Base-by-base conservation (phyloP, 2,797 vertebrate genomes). In the Valencia hispanica region DNA sequence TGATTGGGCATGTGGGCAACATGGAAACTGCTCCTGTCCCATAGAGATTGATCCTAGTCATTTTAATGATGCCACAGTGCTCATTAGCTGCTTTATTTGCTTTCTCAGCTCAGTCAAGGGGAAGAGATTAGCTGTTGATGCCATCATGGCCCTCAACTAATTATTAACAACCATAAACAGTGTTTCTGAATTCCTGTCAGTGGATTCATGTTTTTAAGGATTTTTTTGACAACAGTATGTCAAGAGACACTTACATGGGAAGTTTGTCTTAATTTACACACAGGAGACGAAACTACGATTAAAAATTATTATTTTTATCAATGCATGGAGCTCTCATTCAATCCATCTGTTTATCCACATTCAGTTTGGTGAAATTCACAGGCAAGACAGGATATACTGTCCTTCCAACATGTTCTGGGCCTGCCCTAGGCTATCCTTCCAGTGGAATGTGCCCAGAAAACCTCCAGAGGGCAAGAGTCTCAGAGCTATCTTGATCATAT, bases 61-160 rank as follows among this genome's bases (percentile, higher is more conserved):
- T 87, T 82, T 88, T 55, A 88, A 63, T 80, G 36, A 92, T 82
- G 86, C 85, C 77, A 85, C 43, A 59, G 53, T 70, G 75, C 84
- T 87, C 88, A 89, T 90, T 87, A 90, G 79, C 69, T 72, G 76
- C 70, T 76, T 90, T 74, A 88, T 89, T 86, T 88, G 82, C 73
- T 88, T 82, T 80, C 75, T 84, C 79, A 76, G 76, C 77, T 84
- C 78, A 80, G 81, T 82, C 75, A 85, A 81, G 87, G 82, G 68
- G 70, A 89, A 83, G 73, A 91, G 79, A 91, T 92, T 87, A 93
- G 77, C 80, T 75, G 63, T 53, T 68, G 73, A 91, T 78, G 83
- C 75, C 80, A 84, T 81, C 12, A 83, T 27, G 3, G 3, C 30
- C 68, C 59, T 75, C 74, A 51, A 74, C 82, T 86, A 82, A 90